Evolutionary conservation across 2,888 invertebrate species (phyloP), one percentile per base, ranked within the genome.

Genomic region (Urechis unicinctus): DNA sequence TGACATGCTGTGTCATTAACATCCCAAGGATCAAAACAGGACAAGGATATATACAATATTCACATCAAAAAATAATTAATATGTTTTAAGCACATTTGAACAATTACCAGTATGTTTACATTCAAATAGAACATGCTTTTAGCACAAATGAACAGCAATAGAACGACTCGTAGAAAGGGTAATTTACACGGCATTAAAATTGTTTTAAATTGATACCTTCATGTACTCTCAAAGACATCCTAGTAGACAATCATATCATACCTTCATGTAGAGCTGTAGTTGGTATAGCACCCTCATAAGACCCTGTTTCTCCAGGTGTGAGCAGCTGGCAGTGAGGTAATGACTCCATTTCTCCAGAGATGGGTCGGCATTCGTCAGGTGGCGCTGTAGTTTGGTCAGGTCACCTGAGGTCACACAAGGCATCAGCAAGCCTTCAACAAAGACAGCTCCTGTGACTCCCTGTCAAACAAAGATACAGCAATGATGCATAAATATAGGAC

Each of bases 221-320:
- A n/a, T n/a, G n/a, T n/a, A n/a, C n/a, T n/a, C n/a, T n/a, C n/a
- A n/a, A n/a, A n/a, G n/a, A n/a, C n/a, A n/a, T n/a, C n/a, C n/a
- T n/a, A n/a, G n/a, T n/a, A 31, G 17, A 9, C 13, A 13, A 17
- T 21, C 3, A 25, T 24, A 5, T 22, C 52, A 26, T 53, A 77
- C 78, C 74, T 77, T 77, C 75, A 77, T 78, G 57, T 77, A 77
- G 22, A 77, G 60, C 60, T 79, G 79, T 31, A 77, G 64, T 48
- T 75, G 70, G 58, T 79, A 75, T 36, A 79, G 67, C 3, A 71
- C 66, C 57, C 75, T 64, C 52, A 69, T 68, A 30, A 68, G 66
- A 6, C 31, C 22, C 46, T 66, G 67, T 25, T 69, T 61, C 48
- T 72, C 63, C 41, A 78, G 63, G 62, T 76, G 68, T 50, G 70